Evolutionary conservation across 2,797 vertebrate genomes (phyloP).

Genomic region (Rhadinocentrus ornatus): DNA sequence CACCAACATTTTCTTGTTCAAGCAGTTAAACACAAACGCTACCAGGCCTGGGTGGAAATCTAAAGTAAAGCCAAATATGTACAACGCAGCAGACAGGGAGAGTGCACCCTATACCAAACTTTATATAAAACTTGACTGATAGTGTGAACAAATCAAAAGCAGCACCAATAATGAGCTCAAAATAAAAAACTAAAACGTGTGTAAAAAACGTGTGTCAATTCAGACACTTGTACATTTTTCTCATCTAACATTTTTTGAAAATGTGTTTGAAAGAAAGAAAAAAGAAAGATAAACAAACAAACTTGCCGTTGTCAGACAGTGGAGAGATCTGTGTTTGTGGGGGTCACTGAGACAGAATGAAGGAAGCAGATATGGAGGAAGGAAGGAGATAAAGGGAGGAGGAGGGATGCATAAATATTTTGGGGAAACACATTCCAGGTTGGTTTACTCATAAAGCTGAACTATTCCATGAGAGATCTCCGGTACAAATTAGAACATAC

Average conservation of each 20-base stretch:
- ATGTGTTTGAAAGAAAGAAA: neutral
- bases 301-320: neutral
- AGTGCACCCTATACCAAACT: too few species aligned
- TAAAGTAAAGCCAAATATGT: neutral
- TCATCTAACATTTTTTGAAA: neutral
- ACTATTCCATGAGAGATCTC: conserved; percentile 13
- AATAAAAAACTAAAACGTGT: neutral
- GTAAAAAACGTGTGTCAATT: too few species aligned
- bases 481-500: neutral
- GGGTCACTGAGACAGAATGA: conserved; percentile 33
- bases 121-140: too few species aligned
- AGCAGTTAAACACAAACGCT: neutral
- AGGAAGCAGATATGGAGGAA: conserved; percentile 76
- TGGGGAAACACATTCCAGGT: conserved; percentile 62
- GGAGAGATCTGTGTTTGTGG: conserved; percentile 18
- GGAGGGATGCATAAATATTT: conserved; percentile 66
- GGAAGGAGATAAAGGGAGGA: conserved; percentile 69
- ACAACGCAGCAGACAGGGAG: too few species aligned
- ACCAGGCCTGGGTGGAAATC: too few species aligned
- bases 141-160: too few species aligned
- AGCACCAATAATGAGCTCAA: too few species aligned
- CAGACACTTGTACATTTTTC: too few species aligned
- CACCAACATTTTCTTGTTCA: neutral
- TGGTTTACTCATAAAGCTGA: conserved; percentile 42
- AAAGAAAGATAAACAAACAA: neutral